phyloP scores from a whole-genome alignment of 2,888 invertebrate species.

The Clanis bilineata region DNA sequence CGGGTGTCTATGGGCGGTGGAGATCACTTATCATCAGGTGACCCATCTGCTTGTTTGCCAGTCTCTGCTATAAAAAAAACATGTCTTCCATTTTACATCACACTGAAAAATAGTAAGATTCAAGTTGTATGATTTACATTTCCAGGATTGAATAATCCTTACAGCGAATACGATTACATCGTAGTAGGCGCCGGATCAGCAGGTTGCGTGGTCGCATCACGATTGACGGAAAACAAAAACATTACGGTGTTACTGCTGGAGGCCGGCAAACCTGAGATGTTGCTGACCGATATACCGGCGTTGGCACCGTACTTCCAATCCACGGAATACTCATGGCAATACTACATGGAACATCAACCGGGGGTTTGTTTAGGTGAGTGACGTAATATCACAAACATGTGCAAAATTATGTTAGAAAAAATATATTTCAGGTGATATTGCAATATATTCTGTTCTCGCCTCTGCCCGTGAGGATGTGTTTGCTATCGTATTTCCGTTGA shows the following conservation, averaged over 20 bases:
- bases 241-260: constrained; percentile 67
- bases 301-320: constrained; percentile 82
- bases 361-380: constrained; percentile 80
- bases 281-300: constrained; percentile 80
- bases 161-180: constrained; percentile 78
- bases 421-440: too few species aligned
- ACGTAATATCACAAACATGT: neutral
- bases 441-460: too few species aligned
- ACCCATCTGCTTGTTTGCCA: too few species aligned
- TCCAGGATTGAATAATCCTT: constrained; percentile 53
- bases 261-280: constrained; percentile 69
- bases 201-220: constrained; percentile 76
- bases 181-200: constrained; percentile 83
- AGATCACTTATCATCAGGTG: too few species aligned
- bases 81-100: too few species aligned
- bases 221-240: constrained; percentile 66
- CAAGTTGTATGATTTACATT: constrained; percentile 9
- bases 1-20: too few species aligned
- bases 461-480: too few species aligned
- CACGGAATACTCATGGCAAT: constrained; percentile 87
- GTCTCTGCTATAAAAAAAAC: too few species aligned
- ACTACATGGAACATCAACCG: constrained; percentile 84
- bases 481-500: too few species aligned
- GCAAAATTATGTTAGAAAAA: too few species aligned
- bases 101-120: neutral